Evolutionary conservation across 2,113 vertebrate genomes (phyloP), one percentile per base, ranked within the genome.

Genomic region (Aphelocoma coerulescens): DNA sequence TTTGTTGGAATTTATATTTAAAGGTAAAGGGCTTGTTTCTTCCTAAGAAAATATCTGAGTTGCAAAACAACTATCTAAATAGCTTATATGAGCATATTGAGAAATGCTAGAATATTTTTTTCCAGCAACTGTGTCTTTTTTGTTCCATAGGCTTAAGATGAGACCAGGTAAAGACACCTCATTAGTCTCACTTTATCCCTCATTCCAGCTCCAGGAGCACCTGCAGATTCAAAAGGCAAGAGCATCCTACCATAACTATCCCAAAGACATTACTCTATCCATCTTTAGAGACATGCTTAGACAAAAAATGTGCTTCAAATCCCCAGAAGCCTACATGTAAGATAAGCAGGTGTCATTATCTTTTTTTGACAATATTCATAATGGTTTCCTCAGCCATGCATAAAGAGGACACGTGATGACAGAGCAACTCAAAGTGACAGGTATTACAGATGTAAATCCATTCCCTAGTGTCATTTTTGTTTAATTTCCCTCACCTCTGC

Each of bases 11-110:
- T 93, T 93, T 88, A 77, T 48, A 69, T 88, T 95, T 74, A 91
- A 97, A 97, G 92, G 92, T 92, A 96, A 91, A 81, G 74, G 32
- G 48, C 39, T 89, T 72, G 49, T 79, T 97, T 93, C 92, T 83
- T 91, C 81, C 69, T 69, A 9, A 81, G 57, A 63, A 79, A 80
- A 85, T 35, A 88, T 57, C 78, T 81, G 67, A 91, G 65, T 33
- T 78, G 37, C 41, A 66, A 93, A 93, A 52, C 58, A 83, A 33
- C 23, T 14, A 58, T 26, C 71, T 79, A 75, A 84, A 80, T 35
- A 78, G 44, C 80, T 88, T 84, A 30, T 52, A 71, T 10, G 80
- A 65, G 21, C 76, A 91, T 74, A 87, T 0, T 49, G 54, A 84
- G 35, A 94, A 89, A 65, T 20, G 13, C 24, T 43, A n/a, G 46